Evolutionary conservation across 2,113 vertebrate species (phyloP).

Genomic region (Pseudorectes ferrugineus): DNA sequence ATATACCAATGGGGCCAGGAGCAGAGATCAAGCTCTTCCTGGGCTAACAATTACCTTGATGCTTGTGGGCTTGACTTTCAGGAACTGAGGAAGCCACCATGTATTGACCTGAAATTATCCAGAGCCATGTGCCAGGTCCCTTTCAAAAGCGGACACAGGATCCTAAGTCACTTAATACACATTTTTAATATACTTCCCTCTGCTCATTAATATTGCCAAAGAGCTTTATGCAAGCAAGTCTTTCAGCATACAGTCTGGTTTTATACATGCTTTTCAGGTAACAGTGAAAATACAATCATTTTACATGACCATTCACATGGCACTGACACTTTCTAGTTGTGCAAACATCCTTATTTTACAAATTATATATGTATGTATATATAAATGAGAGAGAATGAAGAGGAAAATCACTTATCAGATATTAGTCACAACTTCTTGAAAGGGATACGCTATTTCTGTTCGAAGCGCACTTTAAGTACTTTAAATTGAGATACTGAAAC

Average conservation of each 20-base stretch:
- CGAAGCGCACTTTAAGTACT: background rate
- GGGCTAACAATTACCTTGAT: background rate
- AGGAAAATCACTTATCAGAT: background rate
- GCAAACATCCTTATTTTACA: background rate
- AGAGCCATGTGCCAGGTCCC: background rate
- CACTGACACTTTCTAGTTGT: background rate
- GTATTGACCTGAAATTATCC: background rate
- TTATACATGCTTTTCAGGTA: background rate
- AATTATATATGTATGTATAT: background rate
- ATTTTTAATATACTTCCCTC: background rate
- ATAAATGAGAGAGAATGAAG: background rate
- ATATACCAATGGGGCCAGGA: background rate
- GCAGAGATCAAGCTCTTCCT: background rate
- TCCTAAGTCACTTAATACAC: background rate
- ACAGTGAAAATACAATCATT: constrained; percentile 7
- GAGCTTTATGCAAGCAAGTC: background rate
- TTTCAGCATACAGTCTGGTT: background rate
- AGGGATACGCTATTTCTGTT: background rate
- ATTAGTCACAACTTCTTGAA: background rate
- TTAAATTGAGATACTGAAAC: constrained; percentile 42
- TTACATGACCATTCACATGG: background rate
- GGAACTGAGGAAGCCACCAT: background rate
- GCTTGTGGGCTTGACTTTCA: background rate
- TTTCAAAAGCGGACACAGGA: background rate
- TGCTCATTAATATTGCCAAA: background rate